These are phyloP conservation scores for Hyaena hyaena DNA, from an alignment of 2,113 vertebrate genomes.

Conservation along the genomic window DNA sequence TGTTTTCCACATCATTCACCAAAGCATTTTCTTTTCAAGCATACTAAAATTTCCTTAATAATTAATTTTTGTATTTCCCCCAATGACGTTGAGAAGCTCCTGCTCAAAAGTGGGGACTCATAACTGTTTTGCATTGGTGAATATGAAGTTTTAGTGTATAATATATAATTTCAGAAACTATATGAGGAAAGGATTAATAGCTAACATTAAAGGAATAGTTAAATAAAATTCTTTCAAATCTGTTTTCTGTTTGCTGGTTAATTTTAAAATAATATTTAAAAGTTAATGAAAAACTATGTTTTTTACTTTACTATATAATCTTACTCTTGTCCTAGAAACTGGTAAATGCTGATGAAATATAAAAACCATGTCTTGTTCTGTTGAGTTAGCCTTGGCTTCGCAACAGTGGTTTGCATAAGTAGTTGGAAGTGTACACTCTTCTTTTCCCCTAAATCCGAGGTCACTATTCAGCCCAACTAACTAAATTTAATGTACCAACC, in stretches of 20 bases:
- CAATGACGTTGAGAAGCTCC: neutral
- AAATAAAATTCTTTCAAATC: constrained; percentile 7
- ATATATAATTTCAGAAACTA: constrained; percentile 32
- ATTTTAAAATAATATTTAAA: constrained; percentile 4
- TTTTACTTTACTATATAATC: constrained; percentile 42
- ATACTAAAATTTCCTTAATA: neutral
- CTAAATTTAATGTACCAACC: constrained; percentile 71
- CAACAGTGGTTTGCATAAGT: constrained; percentile 27
- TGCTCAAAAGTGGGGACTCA: neutral
- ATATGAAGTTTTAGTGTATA: neutral
- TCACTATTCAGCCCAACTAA: constrained; percentile 72
- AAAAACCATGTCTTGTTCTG: constrained; percentile 48
- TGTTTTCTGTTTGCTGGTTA: neutral
- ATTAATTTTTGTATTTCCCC: neutral
- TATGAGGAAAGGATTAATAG: neutral
- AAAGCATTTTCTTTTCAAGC: neutral
- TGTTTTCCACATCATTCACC: neutral
- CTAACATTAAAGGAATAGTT: neutral
- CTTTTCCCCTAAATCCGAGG: constrained; percentile 66
- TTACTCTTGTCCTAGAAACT: constrained; percentile 12
- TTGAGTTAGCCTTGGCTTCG: constrained; percentile 24
- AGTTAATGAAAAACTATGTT: neutral
- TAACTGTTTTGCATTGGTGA: neutral
- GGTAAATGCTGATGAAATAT: constrained; percentile 26
- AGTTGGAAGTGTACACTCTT: constrained; percentile 31